Percentiles rank a stretch among this genome's conserved stretches.
Evolutionary conservation across 2,888 invertebrate species (phyloP).

Genomic region (Tiliacea citrago): DNA sequence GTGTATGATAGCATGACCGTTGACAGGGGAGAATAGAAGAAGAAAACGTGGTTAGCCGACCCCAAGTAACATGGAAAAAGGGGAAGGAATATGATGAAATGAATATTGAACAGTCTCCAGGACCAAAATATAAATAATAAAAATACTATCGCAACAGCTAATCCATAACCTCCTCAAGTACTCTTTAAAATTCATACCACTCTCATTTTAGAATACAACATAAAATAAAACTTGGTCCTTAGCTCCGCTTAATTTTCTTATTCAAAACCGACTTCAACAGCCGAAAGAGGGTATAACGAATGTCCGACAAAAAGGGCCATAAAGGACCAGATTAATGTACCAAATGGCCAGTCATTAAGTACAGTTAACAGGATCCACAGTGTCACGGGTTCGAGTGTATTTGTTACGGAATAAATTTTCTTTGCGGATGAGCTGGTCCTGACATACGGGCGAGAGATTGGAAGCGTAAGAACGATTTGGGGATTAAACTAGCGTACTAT

Average conservation of each 20-base stretch:
- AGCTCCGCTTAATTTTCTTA: conserved; percentile 63
- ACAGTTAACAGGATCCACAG: conserved; percentile 78
- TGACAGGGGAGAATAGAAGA: too few species aligned
- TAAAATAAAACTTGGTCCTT: conserved; percentile 44
- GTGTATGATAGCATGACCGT: too few species aligned
- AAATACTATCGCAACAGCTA: background rate
- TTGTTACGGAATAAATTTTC: conserved; percentile 79
- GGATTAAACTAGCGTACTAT: background rate
- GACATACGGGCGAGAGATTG: conserved; percentile 52
- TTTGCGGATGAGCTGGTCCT: conserved; percentile 65
- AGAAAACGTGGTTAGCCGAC: too few species aligned
- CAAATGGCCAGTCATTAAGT: conserved; percentile 79
- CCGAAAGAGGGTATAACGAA: conserved; percentile 72
- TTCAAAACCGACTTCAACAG: conserved; percentile 67
- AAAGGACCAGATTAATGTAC: conserved; percentile 79
- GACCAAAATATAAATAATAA: background rate
- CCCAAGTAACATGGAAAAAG: too few species aligned
- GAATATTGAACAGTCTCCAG: background rate
- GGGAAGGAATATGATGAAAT: background rate
- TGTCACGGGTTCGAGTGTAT: conserved; percentile 73
- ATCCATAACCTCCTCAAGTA: background rate
- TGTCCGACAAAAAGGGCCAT: conserved; percentile 75
- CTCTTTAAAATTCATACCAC: conserved; percentile 37
- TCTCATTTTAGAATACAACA: conserved; percentile 25
- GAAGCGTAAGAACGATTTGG: background rate